Base-by-base conservation (phyloP, 1,140 invertebrate species). In the Scaptomyza montana region DNA sequence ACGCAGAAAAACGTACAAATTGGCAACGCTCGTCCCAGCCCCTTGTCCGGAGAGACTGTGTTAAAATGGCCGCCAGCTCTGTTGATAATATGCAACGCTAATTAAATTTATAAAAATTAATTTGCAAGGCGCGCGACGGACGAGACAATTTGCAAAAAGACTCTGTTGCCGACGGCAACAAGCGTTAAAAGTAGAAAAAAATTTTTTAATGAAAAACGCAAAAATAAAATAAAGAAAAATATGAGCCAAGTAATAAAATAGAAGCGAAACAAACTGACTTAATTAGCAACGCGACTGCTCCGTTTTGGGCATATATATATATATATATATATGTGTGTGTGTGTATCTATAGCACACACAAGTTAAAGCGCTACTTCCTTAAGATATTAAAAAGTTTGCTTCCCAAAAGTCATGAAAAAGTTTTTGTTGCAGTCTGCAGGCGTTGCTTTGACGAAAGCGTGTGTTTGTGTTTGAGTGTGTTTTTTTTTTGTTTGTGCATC, bases 101-200 rank as follows among this genome's bases (percentile, higher is more conserved):
- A 89, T 89, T 85, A 89, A 90, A 89, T 90, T 90, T 89, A 81
- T 74, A 77, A 78, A 69, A 90, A 89, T 57, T 90, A 87, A 90
- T 90, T 90, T 87, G 68, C 74, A 39, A 47, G 59, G 69, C 67
- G 51, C 46, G 50, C 8, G 33, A 51, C 64, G 33, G 33, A 51
- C 64, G 33, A 81, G 67, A 81, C 78, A 67, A 73, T 72, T 73
- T 66, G 67, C 41, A 54, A 67, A 76, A 79, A 6, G 8, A 9
- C 53, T 56, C 62, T 30, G 66, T 87, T 67, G 82, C 82, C 68
- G 43, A 13, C 25, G 66, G 82, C 82, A 71, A 73, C 82, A 54
- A 53, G 66, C 47, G 21, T 25, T 25, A 45, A 62, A 65, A 41
- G 50, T 54, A 33, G 39, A 4, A 45, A 39, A 41, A 51, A 47